Base-by-base conservation (phyloP, 2,797 vertebrate species). In the Lutra lutra region DNA sequence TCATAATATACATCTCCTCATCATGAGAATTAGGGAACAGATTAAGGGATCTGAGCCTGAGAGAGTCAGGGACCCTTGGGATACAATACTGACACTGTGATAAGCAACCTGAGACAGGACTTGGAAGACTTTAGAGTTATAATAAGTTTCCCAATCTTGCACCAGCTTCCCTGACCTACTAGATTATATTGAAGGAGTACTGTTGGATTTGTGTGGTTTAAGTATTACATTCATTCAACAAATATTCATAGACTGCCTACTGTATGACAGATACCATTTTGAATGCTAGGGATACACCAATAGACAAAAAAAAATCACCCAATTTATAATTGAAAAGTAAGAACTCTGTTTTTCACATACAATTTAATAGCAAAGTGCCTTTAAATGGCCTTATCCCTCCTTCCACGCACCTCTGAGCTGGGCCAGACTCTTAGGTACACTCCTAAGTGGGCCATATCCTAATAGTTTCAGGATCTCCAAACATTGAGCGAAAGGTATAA, bases 21-120 rank as follows among this genome's bases (percentile, higher is more conserved):
- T 83, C 66, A 94, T 70, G 48, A 96, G 38, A 91, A 79, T 86
- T 96, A 93, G 54, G 56, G 38, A 95, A 75, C 20, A 91, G 40
- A 86, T 87, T 62, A 75, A 95, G 86, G 56, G 35, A 90, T 92
- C 88, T 91, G 78, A 96, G 64, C 25, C 54, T 32, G 51, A 20
- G 73, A 87, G 35, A 78, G 54, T 83, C 66, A 92, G 64, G 21
- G 20, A 25, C 51, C 78, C 78, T 88, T 38, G 58, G 72, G 17
- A 62, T 94, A 23, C 27, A 12, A 82, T 82, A 40, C 86, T 82
- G 78, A 78, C 88, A 83, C 46, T 87, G 80, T 87, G 60, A 92
- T 77, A 92, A 96, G 38, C 17, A 87, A 83, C 18, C 27, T 73
- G 43, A 91, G 27, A 38, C 38, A 96, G 60, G 14, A 79, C 46